Conservation (phyloP, 2,113 vertebrate genomes). For the Colossoma macropomum region DNA sequence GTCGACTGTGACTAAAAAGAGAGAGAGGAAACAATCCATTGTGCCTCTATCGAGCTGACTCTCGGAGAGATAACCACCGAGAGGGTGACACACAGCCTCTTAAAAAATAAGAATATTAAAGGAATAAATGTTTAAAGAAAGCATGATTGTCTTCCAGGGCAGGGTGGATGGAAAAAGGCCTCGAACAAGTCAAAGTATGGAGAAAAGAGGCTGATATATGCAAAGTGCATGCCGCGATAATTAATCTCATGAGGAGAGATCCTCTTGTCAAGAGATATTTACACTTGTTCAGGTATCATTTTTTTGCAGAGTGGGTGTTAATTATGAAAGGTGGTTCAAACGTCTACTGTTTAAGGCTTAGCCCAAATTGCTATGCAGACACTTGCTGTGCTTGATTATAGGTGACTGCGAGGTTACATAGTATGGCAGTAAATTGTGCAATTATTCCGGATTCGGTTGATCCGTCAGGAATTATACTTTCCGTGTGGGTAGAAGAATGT, state of each 20-base stretch:
- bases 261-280: background rate
- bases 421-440: background rate
- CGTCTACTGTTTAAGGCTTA: background rate
- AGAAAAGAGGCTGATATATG: background rate
- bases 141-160: background rate
- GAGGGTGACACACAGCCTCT: background rate
- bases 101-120: background rate
- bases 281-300: background rate
- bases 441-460: background rate
- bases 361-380: background rate
- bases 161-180: background rate
- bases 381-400: background rate
- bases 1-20: background rate
- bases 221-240: background rate
- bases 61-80: background rate
- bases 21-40: background rate
- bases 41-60: background rate
- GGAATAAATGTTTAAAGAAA: conserved; percentile 4
- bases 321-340: background rate
- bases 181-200: background rate
- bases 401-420: background rate
- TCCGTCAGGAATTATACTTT: background rate
- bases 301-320: background rate
- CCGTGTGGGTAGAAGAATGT: background rate
- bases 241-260: background rate